Base-by-base conservation (phyloP, 2,797 vertebrate genomes). In the Hyperoplus lanceolatus region DNA sequence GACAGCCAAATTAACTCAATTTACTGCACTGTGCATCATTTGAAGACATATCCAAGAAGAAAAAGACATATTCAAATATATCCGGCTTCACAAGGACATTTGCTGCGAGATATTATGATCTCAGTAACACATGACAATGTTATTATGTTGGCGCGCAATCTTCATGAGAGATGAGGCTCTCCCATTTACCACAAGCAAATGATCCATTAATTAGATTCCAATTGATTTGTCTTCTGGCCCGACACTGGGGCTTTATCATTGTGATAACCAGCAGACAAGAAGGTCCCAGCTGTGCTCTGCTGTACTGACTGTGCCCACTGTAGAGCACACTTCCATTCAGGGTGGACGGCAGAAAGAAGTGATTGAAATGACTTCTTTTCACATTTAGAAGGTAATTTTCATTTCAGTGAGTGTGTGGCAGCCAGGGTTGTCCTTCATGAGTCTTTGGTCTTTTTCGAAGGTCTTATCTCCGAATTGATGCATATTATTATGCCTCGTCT, bases 161-260 rank as follows among this genome's bases (percentile, higher is more conserved):
- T 36, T 57, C 39, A 7, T 83, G 68, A 81, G 56, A 11, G 10
- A 85, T 41, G 73, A 83, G 70, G 48, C 58, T 55, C 55, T 42
- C 66, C 39, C 53, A 18, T 73, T 51, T 70, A 60, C 63, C 64
- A 77, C 55, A 29, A 64, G 66, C 64, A 71, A 83, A 87, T 85
- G 2, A 78, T 84, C 64, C 42, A 75, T 74, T 85, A 86, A 82
- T 70, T 75, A 88, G 73, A 58, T 66, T 75, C 36, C 3, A 41
- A 69, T 36, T 82, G 74, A 84, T 67, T 29, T 77, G 70, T 38
- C 42, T 66, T 58, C 54, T 63, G 69, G 73, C 70, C 29, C 21
- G 39, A 53, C 13, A 50, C 39, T 3, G 51, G 14, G 3, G 29
- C 49, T 81, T 76, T 49, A 80, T 16, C 54, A 75, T 18, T 3